phyloP scores from a whole-genome alignment of 2,797 vertebrate genomes.

The Acanthopagrus latus region DNA sequence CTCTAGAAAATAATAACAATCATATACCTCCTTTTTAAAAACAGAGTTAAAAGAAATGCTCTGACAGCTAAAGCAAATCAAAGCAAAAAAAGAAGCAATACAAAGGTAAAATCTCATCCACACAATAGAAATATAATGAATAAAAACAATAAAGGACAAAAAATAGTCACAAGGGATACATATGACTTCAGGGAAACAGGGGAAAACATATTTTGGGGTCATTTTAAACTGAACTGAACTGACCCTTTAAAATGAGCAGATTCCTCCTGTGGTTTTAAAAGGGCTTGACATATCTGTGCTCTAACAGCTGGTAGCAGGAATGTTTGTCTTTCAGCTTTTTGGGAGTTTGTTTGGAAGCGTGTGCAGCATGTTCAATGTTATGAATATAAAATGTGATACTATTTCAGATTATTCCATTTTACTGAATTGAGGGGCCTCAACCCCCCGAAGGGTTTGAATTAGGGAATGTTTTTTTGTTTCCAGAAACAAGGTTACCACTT shows the following conservation, averaged over 20 bases:
- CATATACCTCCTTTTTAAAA: too few relatives aligned
- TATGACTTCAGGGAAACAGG: not conserved
- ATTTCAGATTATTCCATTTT: slow-evolving; percentile 50
- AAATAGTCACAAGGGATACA: not conserved
- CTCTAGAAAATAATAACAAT: not conserved
- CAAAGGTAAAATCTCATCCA: too few relatives aligned
- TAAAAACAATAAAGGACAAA: too few relatives aligned
- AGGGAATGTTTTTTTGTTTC: slow-evolving; percentile 48
- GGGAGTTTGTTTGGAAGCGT: slow-evolving; percentile 21
- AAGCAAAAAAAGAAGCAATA: too few relatives aligned
- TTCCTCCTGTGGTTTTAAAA: slow-evolving; percentile 3
- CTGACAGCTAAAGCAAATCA: too few relatives aligned
- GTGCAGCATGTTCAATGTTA: slow-evolving; percentile 38
- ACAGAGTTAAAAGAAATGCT: too few relatives aligned
- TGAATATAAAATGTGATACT: slow-evolving; percentile 52
- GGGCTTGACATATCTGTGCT: not conserved
- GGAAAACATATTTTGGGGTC: not conserved
- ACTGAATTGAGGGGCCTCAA: slow-evolving; percentile 42
- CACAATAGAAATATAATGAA: too few relatives aligned
- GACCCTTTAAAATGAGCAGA: not conserved
- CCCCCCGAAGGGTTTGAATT: slow-evolving; percentile 52
- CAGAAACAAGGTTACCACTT: slow-evolving; percentile 70
- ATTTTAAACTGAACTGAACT: not conserved
- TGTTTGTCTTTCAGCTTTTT: slow-evolving; percentile 41
- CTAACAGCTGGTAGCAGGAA: not conserved